Base-by-base conservation (phyloP, 1,140 invertebrate genomes). In the Berghia stephanieae region DNA sequence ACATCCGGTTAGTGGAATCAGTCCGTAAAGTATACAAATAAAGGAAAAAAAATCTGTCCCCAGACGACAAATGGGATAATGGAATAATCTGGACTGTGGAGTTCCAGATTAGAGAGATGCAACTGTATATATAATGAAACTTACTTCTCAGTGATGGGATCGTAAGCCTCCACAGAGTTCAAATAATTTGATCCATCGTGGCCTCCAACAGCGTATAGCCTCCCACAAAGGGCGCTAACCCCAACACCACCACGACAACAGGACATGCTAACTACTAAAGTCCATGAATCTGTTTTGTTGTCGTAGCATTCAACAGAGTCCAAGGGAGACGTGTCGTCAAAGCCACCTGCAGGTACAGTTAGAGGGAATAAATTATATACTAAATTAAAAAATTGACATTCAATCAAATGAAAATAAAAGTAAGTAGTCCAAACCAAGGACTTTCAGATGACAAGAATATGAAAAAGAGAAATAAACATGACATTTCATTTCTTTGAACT, bases 271-370 rank as follows among this genome's bases (percentile, higher is more conserved):
- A 94, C 90, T 24, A 93, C 92, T 83, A 94, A 94, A 1, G 82
- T 86, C 92, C 92, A 93, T 5, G 75, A 82, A 80, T 92, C 87
- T 18, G 85, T 86, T 38, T 85, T 79, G 3, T 90, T 88, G 83
- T 92, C 90, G 79, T 91, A 93, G 18, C 85, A 86, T 83, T 92
- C 92, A 18, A 92, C 92, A 40, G 89, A 89, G 73, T 90, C 90
- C 38, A 92, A 83, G 80, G 94, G 94, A 86, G 93, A 93, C 92
- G 94, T 94, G 49, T 94, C 93, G 90, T 95, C 94, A 88, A 94
- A 95, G 34, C 95, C 95, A 71, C 94, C 95, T 88, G 68, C 1
- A 81, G 75, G 46, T 69, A 13, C n/a, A n/a, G 46, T 13, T 13
- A 49, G 46, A 13, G 46, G 10, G n/a, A 13, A 13, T 49, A 49